Evolutionary conservation across 2,888 invertebrate genomes (phyloP).

Genomic region (Tetramorium bicarinatum): DNA sequence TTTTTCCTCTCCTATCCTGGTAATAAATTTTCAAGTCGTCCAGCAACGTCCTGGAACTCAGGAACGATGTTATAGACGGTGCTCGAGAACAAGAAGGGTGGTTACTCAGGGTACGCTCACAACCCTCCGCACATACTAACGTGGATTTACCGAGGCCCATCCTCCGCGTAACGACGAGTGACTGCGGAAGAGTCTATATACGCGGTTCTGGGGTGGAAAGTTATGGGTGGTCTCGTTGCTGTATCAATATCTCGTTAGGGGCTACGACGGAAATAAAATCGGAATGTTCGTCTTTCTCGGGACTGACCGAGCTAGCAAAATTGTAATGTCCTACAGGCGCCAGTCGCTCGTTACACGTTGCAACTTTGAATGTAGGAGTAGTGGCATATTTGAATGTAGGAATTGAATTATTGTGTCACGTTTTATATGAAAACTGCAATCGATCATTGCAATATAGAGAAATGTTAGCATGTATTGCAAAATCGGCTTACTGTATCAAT

Average conservation of each 20-base stretch:
- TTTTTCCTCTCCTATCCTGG: slow-evolving; percentile 64
- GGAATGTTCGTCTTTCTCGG: slow-evolving; percentile 54
- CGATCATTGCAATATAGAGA: neutral
- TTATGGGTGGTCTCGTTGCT: slow-evolving; percentile 69
- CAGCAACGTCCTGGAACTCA: slow-evolving; percentile 73
- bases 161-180: slow-evolving; percentile 74
- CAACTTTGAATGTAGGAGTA: neutral
- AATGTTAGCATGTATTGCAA: neutral
- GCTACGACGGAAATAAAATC: slow-evolving; percentile 70
- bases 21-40: slow-evolving; percentile 77
- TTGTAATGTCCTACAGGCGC: slow-evolving; percentile 51
- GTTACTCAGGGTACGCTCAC: slow-evolving; percentile 74
- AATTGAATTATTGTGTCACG: slow-evolving; percentile 20
- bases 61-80: slow-evolving; percentile 77
- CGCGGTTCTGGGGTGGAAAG: slow-evolving; percentile 61
- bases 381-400: neutral
- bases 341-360: neutral
- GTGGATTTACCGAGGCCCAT: slow-evolving; percentile 76
- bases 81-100: slow-evolving; percentile 77
- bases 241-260: slow-evolving; percentile 79
- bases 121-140: slow-evolving; percentile 78
- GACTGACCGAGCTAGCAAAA: slow-evolving; percentile 64
- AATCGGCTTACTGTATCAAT: slow-evolving; percentile 42
- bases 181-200: slow-evolving; percentile 72
- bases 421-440: slow-evolving; percentile 18